A percentile compares a stretch with the other conserved stretches of the same genome.
Evolutionary conservation across 2,113 vertebrate species (phyloP).

Genomic region (Microcebus griseorufus): DNA sequence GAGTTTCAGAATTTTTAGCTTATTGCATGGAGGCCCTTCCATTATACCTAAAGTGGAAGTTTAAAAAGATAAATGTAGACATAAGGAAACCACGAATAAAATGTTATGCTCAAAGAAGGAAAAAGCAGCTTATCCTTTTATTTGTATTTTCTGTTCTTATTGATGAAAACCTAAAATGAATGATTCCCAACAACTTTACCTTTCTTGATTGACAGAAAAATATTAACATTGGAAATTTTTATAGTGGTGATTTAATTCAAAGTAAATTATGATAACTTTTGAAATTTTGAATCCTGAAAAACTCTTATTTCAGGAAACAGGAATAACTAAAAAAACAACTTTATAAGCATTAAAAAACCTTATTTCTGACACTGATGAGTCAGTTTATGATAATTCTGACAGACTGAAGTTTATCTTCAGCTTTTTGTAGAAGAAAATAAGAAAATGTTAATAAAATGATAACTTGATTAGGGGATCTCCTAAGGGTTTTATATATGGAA

Average conservation of each 20-base stretch:
- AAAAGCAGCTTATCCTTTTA: not conserved
- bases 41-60: constrained; percentile 39
- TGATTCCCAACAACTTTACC: not conserved
- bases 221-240: constrained; percentile 43
- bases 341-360: not conserved
- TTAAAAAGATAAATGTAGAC: constrained; percentile 30
- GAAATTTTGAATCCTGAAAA: constrained; percentile 40
- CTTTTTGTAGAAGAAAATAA: constrained; percentile 36
- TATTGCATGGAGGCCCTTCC: constrained; percentile 9
- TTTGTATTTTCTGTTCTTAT: constrained; percentile 18
- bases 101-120: not conserved
- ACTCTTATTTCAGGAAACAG: constrained; percentile 48
- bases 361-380: constrained; percentile 44
- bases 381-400: constrained; percentile 44
- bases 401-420: constrained; percentile 35
- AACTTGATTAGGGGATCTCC: not conserved
- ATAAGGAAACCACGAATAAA: not conserved
- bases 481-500: not conserved
- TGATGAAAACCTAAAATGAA: constrained; percentile 10
- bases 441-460: constrained; percentile 56
- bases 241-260: constrained; percentile 47
- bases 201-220: constrained; percentile 27
- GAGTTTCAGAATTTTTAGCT: not conserved
- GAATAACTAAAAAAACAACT: constrained; percentile 1
- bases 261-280: constrained; percentile 41